Evolutionary conservation across 2,888 invertebrate genomes (phyloP), one percentile per base, ranked within the genome.

Genomic region (Ceriagrion tenellum): DNA sequence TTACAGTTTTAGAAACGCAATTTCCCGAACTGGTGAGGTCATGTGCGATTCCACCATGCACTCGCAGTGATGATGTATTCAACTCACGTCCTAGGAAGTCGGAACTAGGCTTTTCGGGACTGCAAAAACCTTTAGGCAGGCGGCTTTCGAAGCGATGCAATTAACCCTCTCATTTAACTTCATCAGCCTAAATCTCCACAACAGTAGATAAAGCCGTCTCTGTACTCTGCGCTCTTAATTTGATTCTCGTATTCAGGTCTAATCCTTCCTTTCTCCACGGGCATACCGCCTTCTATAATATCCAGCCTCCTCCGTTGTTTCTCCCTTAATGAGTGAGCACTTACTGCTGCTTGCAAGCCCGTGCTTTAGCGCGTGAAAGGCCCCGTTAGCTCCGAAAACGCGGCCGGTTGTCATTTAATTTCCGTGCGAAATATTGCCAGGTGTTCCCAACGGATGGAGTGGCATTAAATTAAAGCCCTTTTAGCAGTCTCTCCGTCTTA

Each of bases 341-440:
- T 81, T 81, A 69, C 81, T 81, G 30, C 35, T 20, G 69, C 81
- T n/a, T 81, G 30, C 0, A 35, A 16, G 3, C n/a, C 13, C n/a
- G 69, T 81, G 81, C 35, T 35, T 81, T 81, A 35, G 30, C 35
- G 30, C 35, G 81, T 35, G 81, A 81, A 81, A 26, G 81, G 81
- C 81, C 30, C 16, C 4, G 30, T 16, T 35, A 35, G 81, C 18
- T 1, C 81, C 1, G 30, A 81, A 81, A 35, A 35, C 81, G 81
- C 81, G 6, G n/a, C 10, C 23, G 26, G 69, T n/a, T 16, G 81
- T 81, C 30, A 35, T 35, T 81, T 81, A 81, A 81, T 81, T 81
- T 81, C 81, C 81, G 81, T 81, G 81, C 35, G 81, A 81, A 81
- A 81, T 81, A 81, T 81, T 81, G 18, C 81, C 23, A 81, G 81